Evolutionary conservation across 2,888 invertebrate species (phyloP).

Genomic region (Encarsia formosa): DNA sequence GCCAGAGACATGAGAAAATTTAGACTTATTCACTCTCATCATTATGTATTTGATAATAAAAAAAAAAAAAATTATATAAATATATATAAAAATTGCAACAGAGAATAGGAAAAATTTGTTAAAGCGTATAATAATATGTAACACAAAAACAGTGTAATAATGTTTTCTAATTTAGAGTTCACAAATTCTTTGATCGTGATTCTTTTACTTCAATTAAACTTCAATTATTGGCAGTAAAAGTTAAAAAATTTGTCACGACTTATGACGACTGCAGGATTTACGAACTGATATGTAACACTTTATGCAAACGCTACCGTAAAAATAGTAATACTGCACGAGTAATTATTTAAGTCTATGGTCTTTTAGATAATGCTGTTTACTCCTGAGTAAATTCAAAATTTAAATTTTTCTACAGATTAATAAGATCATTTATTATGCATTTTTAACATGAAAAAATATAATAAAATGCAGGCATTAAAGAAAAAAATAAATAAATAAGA

Average conservation of each 20-base stretch:
- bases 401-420: not conserved
- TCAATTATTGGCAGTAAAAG: constrained; percentile 13
- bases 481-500: not conserved
- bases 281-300: constrained; percentile 12
- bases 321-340: too few relatives aligned
- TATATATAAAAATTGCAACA: constrained; percentile 15
- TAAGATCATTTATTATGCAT: not conserved
- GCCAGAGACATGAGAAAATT: constrained; percentile 20
- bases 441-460: not conserved
- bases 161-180: too few relatives aligned
- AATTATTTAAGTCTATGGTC: too few relatives aligned
- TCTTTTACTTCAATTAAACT: not conserved
- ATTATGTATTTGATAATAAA: constrained; percentile 26
- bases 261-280: constrained; percentile 15
- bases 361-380: too few relatives aligned
- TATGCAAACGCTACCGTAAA: constrained; percentile 9
- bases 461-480: not conserved
- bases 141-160: too few relatives aligned
- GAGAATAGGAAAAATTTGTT: constrained; percentile 12
- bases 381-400: not conserved
- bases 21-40: constrained; percentile 30
- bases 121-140: not conserved
- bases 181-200: not conserved
- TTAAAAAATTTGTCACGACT: constrained; percentile 7
- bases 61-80: too few relatives aligned